Evolutionary conservation across 2,797 vertebrate genomes (phyloP), one percentile per base, ranked within the genome.

Genomic region (Lophotriccus pileatus): DNA sequence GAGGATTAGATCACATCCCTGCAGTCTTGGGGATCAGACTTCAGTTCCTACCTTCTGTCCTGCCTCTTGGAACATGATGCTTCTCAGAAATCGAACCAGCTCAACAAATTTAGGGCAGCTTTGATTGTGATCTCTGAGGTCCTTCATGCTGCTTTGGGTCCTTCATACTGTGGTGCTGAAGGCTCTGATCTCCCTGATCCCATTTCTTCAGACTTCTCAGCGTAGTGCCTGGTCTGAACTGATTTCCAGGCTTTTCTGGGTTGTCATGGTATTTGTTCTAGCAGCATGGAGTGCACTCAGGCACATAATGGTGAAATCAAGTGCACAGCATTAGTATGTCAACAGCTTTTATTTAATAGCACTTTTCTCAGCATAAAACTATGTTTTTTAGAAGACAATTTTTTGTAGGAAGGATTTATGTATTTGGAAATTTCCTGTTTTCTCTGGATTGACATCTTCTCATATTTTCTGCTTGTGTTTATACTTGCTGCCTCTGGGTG

Each of bases 301-400:
- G 72, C 93, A 69, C 39, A 14, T 83, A 88, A 84, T 46, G 44
- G 64, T 89, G 74, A 95, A 94, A 87, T 90, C 63, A 94, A 94
- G 68, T 32, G 41, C 44, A 56, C 37, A 22, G 59, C 6, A 0
- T 70, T 55, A 73, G 44, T 53, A 49, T 64, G 87, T 82, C 90
- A 84, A 30, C 28, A 43, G 17, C 27, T 93, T 87, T 77, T 83
- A 60, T 63, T 32, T 30, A 73, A 87, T 25, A 74, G 17, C 30
- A 36, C 37, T 89, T 93, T 70, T 55, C 50, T 85, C 37, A 15
- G 36, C 9, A 1, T 84, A 80, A 86, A 63, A 27, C 20, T 25
- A 8, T n/a, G 12, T 2, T 39, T 81, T 90, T 86, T 56, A 75
- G 44, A 69, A 78, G 82, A 44, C 43, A 59, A 2, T 66, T 90